Conservation (phyloP, 2,888 invertebrate species). For the Phasia obesa region DNA sequence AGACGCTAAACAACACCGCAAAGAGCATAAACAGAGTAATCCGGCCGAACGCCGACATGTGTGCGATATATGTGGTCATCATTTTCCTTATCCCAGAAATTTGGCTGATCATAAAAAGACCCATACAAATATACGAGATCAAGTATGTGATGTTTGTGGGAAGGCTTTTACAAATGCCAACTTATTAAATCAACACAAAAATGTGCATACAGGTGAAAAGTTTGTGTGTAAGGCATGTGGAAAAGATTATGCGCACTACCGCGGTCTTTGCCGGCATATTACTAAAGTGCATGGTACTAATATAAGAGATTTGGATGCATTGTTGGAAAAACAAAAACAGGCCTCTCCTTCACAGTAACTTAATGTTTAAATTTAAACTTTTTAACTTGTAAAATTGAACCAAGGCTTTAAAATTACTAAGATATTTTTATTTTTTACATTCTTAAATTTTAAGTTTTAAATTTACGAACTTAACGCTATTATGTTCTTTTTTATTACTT, state of each 20-base stretch:
- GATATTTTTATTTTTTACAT: no score
- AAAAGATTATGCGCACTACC: constrained; percentile 68
- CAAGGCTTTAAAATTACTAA: no score
- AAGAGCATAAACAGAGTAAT: constrained; percentile 65
- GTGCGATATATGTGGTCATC: constrained; percentile 63
- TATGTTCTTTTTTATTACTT: no score
- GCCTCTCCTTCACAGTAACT: background rate
- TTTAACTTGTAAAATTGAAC: no score
- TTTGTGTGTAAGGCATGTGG: constrained; percentile 68
- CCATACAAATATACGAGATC: constrained; percentile 68
- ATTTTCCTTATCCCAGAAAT: constrained; percentile 66
- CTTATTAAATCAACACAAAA: constrained; percentile 70
- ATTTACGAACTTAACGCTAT: no score
- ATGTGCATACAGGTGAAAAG: constrained; percentile 64
- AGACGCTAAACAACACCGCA: constrained; percentile 65
- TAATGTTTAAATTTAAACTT: background rate
- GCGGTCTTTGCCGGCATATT: constrained; percentile 63
- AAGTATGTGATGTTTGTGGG: constrained; percentile 70
- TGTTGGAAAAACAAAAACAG: constrained; percentile 43
- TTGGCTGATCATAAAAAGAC: constrained; percentile 67
- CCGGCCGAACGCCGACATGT: constrained; percentile 58
- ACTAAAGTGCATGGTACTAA: constrained; percentile 55
- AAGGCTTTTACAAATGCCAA: constrained; percentile 68
- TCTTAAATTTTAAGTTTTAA: no score
- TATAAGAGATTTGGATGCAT: constrained; percentile 53